Evolutionary conservation across 2,888 invertebrate genomes (phyloP), one percentile per base, ranked within the genome.

Genomic region (Vesta saturnalis): DNA sequence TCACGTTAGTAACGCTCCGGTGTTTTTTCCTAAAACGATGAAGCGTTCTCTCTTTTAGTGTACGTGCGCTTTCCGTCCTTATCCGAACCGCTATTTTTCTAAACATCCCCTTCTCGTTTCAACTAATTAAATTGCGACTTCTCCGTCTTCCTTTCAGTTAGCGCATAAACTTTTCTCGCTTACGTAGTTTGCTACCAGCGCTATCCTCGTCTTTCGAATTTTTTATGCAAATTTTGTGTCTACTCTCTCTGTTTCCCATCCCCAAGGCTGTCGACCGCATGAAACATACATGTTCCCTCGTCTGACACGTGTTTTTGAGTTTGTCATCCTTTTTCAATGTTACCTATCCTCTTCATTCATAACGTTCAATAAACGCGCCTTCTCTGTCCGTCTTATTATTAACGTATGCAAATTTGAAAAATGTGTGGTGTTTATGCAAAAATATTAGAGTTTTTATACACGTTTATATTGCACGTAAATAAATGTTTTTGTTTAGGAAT

Each of bases 361-460:
- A 60, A 67, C 18, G 49, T 61, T 60, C 56, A 63, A 54, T 63
- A 63, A 56, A 30, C 58, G 47, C 56, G 64, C 58, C 60, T 47
- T 69, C 71, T 69, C 67, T 60, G 59, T 71, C 59, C 60, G 73
- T 70, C 73, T 71, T 71, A 72, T 79, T 78, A 81, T 79, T 80
- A 80, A 77, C 74, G 76, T 79, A 82, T 82, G 82, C 79, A 82
- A 82, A 82, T 82, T 77, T 73, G 72, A 73, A 69, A 78, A 80
- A 81, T 81, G 81, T 80, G 80, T 80, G 78, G 79, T 80, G 80
- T 80, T 82, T 81, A 81, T 79, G 85, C 76, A 80, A 79, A 80
- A 80, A 80, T 80, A 78, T 78, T 79, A 76, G 77, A 77, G 77
- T 78, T 80, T 79, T 80, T 74, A 72, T 71, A 69, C 76, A 72